Base-by-base conservation (phyloP, 2,113 vertebrate species). In the Calidris pugnax region DNA sequence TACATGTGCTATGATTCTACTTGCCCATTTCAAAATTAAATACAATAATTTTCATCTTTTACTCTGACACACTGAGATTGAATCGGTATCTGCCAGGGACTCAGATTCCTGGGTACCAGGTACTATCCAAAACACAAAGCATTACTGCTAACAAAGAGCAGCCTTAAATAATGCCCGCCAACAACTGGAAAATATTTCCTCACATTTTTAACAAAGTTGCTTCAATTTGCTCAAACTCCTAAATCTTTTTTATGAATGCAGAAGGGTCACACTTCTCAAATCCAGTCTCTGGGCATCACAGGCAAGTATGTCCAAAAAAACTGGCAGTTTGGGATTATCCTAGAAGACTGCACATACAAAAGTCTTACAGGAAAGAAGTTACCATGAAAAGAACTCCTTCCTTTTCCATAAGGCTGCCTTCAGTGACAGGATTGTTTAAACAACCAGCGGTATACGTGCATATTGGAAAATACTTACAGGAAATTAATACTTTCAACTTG, bases 381-480 rank as follows among this genome's bases (percentile, higher is more conserved):
- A 10, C 39, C 39, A 11, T 4, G 8, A n/a, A 76, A 43, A 55
- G 1, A 51, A 53, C 13, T 27, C 33, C 47, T 56, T 47, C 33
- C 33, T 33, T 62, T 69, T 37, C 69, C 5, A 3, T 3, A 26
- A 59, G 22, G 10, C 20, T 80, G 72, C 45, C 55, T 69, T 68
- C 57, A 55, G 47, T 2, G 6, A 59, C 27, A 75, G 8, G 24
- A 50, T 57, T 82, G 20, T 45, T 85, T 72, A 41, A 89, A 28
- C 12, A 48, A 14, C 32, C 22, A 41, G 39, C 23, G 68, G 9
- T 2, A 2, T 3, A 6, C 4, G 7, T 41, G 39, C 4, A 1
- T 63, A 26, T 12, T 16, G 8, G 24, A 69, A 81, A 87, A 50
- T 4, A 50, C 11, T 12, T 22, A n/a, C 7, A 60, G n/a, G 66